These are phyloP conservation scores for Ecdyonurus torrentis DNA, from an alignment of 2,888 invertebrate genomes.

Conservation along the genomic window DNA sequence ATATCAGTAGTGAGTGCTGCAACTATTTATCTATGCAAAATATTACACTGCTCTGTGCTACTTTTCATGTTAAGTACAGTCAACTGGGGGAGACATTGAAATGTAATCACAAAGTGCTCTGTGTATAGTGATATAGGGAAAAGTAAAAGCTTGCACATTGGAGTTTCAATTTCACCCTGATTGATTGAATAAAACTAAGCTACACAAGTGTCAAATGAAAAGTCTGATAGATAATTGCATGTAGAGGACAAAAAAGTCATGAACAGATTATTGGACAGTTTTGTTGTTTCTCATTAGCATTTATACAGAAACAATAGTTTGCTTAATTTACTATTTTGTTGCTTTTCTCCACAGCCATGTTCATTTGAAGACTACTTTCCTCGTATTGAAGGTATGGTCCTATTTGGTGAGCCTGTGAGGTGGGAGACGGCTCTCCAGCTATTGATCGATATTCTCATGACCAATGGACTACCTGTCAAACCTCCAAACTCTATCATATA, in stretches of 20 bases:
- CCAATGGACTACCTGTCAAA: slow-evolving; percentile 34
- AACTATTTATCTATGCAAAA: not conserved
- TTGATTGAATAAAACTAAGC: too few species aligned
- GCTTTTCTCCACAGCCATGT: slow-evolving; percentile 22
- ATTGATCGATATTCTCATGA: slow-evolving; percentile 40
- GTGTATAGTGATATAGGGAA: too few species aligned
- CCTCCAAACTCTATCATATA: slow-evolving; percentile 27
- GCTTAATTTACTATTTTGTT: not conserved
- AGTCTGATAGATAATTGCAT: too few species aligned
- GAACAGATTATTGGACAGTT: too few species aligned
- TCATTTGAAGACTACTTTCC: slow-evolving; percentile 34
- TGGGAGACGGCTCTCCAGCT: slow-evolving; percentile 49
- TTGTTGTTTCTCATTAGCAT: not conserved
- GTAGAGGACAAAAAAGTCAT: too few species aligned
- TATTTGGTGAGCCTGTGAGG: slow-evolving; percentile 44
- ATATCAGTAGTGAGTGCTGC: slow-evolving; percentile 19
- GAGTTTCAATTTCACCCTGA: too few species aligned
- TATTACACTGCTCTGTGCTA: not conserved
- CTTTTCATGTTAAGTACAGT: too few species aligned
- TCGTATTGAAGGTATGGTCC: slow-evolving; percentile 37
- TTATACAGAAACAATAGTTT: not conserved
- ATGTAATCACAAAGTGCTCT: too few species aligned
- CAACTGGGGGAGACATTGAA: too few species aligned
- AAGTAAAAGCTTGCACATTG: too few species aligned
- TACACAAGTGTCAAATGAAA: too few species aligned